phyloP scores from a whole-genome alignment of 2,113 vertebrate genomes.

The Phocoena phocoena region DNA sequence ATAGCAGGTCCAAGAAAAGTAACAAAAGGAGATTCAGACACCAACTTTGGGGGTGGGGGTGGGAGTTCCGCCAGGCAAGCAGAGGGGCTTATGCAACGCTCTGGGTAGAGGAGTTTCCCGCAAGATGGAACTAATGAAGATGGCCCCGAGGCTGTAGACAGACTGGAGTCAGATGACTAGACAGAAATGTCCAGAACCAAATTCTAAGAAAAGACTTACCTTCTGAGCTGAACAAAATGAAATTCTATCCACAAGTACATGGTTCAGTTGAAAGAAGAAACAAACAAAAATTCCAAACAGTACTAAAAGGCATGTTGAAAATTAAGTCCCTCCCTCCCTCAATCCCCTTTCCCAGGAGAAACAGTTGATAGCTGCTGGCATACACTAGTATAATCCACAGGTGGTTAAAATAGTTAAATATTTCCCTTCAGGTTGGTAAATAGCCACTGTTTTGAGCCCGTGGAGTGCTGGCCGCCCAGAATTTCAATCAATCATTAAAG shows the following conservation, averaged over 20 bases:
- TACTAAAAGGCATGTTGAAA: not conserved
- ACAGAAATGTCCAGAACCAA: not conserved
- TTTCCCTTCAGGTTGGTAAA: not conserved
- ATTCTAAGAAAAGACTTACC: not conserved
- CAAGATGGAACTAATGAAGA: not conserved
- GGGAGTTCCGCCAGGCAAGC: not conserved
- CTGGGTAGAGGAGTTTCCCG: too few species aligned
- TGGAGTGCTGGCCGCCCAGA: not conserved
- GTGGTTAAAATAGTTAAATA: not conserved
- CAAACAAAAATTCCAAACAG: not conserved
- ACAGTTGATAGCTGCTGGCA: not conserved
- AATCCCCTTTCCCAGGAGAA: not conserved
- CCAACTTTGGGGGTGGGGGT: rapidly evolving
- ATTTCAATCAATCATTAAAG: not conserved
- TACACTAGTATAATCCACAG: rapidly evolving
- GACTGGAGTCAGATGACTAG: not conserved
- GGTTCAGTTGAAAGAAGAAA: not conserved
- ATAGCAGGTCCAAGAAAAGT: not conserved
- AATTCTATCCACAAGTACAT: not conserved
- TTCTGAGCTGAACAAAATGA: not conserved
- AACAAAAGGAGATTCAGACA: not conserved
- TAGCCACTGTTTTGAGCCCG: not conserved
- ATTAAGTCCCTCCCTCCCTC: not conserved
- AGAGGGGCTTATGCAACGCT: not conserved
- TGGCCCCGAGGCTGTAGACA: not conserved